Percentiles rank a stretch among this genome's conserved stretches.
These are phyloP conservation scores for Buceros bicornis DNA, from an alignment of 2,797 vertebrate genomes.

Conservation along the genomic window DNA sequence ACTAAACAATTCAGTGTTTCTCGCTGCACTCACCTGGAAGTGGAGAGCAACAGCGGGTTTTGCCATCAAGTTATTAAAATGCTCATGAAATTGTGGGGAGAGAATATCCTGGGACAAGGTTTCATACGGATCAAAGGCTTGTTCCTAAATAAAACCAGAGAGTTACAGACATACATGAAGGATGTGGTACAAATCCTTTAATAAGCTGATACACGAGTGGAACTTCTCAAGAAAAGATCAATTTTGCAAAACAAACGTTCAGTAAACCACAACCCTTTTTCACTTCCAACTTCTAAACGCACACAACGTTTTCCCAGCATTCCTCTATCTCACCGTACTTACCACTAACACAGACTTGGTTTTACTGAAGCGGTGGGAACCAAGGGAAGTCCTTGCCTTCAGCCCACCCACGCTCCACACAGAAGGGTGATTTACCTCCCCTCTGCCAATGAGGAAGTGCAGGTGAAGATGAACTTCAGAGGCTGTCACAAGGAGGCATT, in stretches of 20 bases:
- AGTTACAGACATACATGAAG: background rate
- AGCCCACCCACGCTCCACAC: background rate
- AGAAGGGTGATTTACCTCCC: background rate
- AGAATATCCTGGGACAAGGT: slow-evolving; percentile 97
- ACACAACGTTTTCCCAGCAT: background rate
- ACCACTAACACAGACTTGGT: background rate
- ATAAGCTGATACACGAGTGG: background rate
- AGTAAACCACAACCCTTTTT: background rate
- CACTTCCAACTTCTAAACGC: background rate
- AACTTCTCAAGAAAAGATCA: background rate
- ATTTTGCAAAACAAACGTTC: background rate
- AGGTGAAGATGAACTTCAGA: background rate
- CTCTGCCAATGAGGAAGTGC: background rate
- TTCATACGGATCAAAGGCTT: slow-evolving; percentile 98
- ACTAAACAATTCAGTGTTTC: background rate
- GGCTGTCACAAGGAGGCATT: background rate
- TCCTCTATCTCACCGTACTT: background rate
- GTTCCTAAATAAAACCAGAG: slow-evolving; percentile 84
- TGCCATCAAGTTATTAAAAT: slow-evolving; percentile 93
- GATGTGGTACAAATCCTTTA: background rate
- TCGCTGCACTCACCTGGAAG: slow-evolving; percentile 88
- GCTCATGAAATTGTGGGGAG: slow-evolving; percentile 89
- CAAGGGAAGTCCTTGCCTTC: background rate
- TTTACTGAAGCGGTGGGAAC: background rate
- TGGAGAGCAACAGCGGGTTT: slow-evolving; percentile 89